Evolutionary conservation across 2,113 vertebrate species (phyloP).

Genomic region (Corynorhinus townsendii): DNA sequence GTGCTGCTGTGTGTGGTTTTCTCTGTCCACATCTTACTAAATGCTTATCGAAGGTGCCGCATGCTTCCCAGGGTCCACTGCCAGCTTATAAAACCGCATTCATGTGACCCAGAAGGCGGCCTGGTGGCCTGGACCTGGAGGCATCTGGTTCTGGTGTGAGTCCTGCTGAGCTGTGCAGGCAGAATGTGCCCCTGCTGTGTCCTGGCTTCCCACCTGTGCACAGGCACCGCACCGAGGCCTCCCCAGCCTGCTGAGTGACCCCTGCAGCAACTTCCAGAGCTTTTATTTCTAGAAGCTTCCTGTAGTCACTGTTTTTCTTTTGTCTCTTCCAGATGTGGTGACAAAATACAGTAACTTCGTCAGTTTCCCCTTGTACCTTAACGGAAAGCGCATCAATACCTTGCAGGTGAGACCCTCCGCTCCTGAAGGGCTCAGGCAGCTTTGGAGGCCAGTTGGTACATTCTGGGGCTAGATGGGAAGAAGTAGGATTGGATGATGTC

Average conservation of each 20-base stretch:
- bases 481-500: background rate
- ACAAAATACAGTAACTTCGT: conserved; percentile 99
- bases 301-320: background rate
- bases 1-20: too few species aligned
- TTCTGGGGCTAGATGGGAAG: background rate
- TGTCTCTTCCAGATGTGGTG: conserved; percentile 88
- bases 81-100: background rate
- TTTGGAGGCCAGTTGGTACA: rapidly evolving
- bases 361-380: conserved; percentile 94
- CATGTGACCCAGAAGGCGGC: too few species aligned
- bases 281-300: background rate
- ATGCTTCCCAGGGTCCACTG: background rate
- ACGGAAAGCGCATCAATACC: conserved; percentile 91
- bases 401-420: conserved; percentile 86
- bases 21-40: background rate
- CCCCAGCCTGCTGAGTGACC: background rate
- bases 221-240: too few species aligned
- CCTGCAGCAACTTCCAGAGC: background rate
- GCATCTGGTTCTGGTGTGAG: background rate
- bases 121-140: rapidly evolving
- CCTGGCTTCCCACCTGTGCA: background rate
- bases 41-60: rapidly evolving
- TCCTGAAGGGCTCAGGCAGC: background rate
- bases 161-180: rapidly evolving
- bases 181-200: background rate